Evolutionary conservation across 2,797 vertebrate genomes (phyloP).

Genomic region (Podargus strigoides): DNA sequence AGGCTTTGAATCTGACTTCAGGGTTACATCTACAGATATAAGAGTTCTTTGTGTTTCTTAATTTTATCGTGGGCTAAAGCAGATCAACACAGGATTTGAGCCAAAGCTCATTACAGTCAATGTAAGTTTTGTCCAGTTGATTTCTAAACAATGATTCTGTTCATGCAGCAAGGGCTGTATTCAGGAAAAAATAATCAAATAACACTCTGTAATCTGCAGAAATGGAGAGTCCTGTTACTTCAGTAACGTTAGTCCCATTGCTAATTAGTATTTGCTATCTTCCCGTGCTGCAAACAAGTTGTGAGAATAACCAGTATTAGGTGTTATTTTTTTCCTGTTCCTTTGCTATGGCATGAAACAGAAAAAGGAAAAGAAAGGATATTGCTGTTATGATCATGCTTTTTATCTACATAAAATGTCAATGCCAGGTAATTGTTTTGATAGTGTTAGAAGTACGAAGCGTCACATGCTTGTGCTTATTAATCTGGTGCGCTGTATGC

Average conservation of each 20-base stretch:
- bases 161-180: background rate
- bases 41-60: slow-evolving; percentile 14
- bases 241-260: background rate
- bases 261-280: background rate
- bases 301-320: background rate
- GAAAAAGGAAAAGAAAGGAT: background rate
- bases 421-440: background rate
- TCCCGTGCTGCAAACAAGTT: background rate
- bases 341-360: background rate
- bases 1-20: background rate
- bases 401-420: background rate
- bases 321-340: background rate
- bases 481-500: background rate
- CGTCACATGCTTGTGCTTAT: background rate
- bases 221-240: background rate
- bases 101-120: slow-evolving; percentile 29
- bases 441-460: background rate
- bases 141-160: background rate
- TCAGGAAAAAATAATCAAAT: background rate
- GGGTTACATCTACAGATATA: background rate
- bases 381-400: background rate
- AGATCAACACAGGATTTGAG: slow-evolving; percentile 40
- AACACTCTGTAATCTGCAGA: background rate
- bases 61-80: background rate
- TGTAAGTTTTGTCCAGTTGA: slow-evolving; percentile 10